Percentiles rank a stretch among this genome's conserved stretches.
phyloP scores from a whole-genome alignment of 2,797 vertebrate genomes.

The Aulostomus chinensis region DNA sequence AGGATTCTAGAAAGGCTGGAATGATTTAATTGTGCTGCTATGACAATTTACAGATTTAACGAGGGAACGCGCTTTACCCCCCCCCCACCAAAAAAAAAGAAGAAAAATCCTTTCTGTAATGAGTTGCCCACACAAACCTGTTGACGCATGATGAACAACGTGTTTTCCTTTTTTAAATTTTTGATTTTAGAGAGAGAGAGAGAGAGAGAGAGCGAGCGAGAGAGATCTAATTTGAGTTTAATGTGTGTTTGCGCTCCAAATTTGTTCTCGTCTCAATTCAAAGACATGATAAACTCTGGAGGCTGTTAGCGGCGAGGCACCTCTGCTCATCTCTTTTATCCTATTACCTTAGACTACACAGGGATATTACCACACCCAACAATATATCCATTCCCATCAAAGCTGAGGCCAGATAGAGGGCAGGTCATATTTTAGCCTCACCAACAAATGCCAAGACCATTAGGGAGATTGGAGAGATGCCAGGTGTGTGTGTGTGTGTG shows the following conservation, averaged over 20 bases:
- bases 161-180: too few species aligned
- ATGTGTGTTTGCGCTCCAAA: conserved; percentile 60
- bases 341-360: conserved; percentile 34
- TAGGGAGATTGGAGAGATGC: conserved; percentile 6
- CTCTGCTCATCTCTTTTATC: conserved; percentile 43
- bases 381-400: conserved; percentile 38
- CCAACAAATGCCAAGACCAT: conserved; percentile 33
- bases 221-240: conserved; percentile 66
- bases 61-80: conserved; percentile 43
- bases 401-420: conserved; percentile 40
- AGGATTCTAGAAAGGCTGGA: conserved; percentile 34
- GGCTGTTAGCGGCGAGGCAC: conserved; percentile 41
- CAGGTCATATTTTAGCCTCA: conserved; percentile 33
- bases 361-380: conserved; percentile 20
- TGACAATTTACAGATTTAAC: conserved; percentile 32
- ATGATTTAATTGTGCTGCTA: conserved; percentile 36
- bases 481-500: not conserved
- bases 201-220: conserved; percentile 27
- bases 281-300: conserved; percentile 57
- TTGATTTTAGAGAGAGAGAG: too few species aligned
- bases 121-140: conserved; percentile 53
- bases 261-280: conserved; percentile 44
- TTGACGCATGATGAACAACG: too few species aligned
- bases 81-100: too few species aligned
- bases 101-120: conserved; percentile 47